Evolutionary conservation across 2,888 invertebrate genomes (phyloP).

Genomic region (Leistus spinibarbis): DNA sequence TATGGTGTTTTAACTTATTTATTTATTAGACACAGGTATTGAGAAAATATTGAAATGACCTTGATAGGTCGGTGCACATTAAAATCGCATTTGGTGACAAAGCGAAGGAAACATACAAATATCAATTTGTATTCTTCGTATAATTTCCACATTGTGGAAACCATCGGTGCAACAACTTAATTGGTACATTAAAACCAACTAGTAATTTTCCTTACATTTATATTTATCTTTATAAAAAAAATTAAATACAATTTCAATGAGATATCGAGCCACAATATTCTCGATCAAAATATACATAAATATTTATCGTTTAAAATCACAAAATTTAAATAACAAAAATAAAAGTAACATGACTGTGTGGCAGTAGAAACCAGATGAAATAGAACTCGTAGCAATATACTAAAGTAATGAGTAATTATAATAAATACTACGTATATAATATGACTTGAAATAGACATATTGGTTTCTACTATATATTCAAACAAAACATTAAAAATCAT

Average conservation of each 20-base stretch:
- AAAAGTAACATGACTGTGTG: background rate
- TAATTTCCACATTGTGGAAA: too few species aligned
- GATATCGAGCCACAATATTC: slow-evolving; percentile 28
- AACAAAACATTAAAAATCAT: background rate
- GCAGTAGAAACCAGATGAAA: background rate
- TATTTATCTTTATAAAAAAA: slow-evolving; percentile 36
- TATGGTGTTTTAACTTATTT: too few species aligned
- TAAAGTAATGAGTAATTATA: background rate
- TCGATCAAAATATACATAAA: slow-evolving; percentile 36
- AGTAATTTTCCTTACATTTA: slow-evolving; percentile 24
- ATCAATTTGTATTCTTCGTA: too few species aligned
- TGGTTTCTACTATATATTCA: slow-evolving; percentile 1
- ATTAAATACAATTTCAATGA: slow-evolving; percentile 31
- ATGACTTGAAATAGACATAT: background rate
- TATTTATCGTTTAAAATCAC: slow-evolving; percentile 8
- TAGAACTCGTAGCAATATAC: background rate
- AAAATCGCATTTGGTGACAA: too few species aligned
- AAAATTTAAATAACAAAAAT: slow-evolving; percentile 10
- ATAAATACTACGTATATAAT: background rate
- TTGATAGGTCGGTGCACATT: too few species aligned
- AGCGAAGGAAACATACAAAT: too few species aligned
- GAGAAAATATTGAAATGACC: too few species aligned
- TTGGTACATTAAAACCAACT: background rate
- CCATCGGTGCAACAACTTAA: too few species aligned
- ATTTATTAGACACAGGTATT: too few species aligned